Conservation (phyloP, 2,888 invertebrate genomes). For the Eulithis testata region DNA sequence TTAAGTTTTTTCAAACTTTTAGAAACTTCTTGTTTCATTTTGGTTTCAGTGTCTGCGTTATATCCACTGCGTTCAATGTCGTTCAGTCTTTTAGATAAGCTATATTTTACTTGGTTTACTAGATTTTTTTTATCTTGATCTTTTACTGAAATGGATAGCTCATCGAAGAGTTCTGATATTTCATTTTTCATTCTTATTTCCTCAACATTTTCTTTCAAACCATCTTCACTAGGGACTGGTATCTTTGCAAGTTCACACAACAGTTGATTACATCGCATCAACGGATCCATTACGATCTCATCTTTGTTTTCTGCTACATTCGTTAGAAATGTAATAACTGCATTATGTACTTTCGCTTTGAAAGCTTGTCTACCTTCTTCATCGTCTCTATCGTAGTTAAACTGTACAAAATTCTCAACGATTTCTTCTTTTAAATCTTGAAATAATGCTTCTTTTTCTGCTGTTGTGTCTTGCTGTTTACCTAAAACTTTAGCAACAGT, state of each 20-base stretch:
- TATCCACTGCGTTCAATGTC: constrained; percentile 58
- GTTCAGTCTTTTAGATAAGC: constrained; percentile 56
- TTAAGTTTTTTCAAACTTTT: constrained; percentile 54
- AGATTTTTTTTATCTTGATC: constrained; percentile 38
- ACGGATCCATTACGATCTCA: constrained; percentile 39
- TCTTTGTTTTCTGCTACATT: constrained; percentile 38
- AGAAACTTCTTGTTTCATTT: constrained; percentile 56
- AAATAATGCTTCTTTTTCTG: constrained; percentile 41
- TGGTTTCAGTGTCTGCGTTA: constrained; percentile 45
- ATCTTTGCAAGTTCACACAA: constrained; percentile 61
- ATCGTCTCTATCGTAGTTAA: constrained; percentile 51
- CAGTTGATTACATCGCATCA: constrained; percentile 58
- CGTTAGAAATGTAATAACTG: constrained; percentile 47
- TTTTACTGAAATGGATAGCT: constrained; percentile 41
- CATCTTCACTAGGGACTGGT: constrained; percentile 51
- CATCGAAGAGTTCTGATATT: constrained; percentile 55
- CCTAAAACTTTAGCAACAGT: constrained; percentile 52
- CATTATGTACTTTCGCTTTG: constrained; percentile 54
- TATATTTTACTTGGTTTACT: constrained; percentile 46
- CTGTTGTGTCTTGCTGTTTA: constrained; percentile 41
- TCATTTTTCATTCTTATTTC: constrained; percentile 61
- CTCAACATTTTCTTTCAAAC: constrained; percentile 57
- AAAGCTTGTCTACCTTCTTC: constrained; percentile 50
- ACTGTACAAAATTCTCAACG: constrained; percentile 60
- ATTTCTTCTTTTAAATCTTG: constrained; percentile 55